phyloP scores from a whole-genome alignment of 2,113 vertebrate species.

The Harpagus bidentatus region DNA sequence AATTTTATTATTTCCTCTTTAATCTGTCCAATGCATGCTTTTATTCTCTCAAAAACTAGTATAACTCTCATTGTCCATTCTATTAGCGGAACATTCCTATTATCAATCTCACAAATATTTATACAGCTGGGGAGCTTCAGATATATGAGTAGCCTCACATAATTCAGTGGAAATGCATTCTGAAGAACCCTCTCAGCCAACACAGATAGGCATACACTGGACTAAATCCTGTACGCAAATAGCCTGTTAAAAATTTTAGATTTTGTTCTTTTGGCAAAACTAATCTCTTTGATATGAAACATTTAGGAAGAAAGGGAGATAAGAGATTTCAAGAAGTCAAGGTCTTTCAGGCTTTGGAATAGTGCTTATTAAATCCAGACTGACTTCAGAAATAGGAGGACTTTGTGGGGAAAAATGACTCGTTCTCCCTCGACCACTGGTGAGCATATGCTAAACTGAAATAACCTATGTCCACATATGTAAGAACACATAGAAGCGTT shows the following conservation, averaged over 20 bases:
- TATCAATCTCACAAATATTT: conserved; percentile 43
- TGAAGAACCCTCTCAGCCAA: not conserved
- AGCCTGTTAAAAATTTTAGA: not conserved
- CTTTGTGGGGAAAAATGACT: not conserved
- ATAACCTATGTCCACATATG: not conserved
- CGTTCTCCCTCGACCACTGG: not conserved
- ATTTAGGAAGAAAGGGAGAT: not conserved
- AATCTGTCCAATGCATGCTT: not conserved
- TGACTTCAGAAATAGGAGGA: not conserved
- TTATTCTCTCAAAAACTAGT: not conserved
- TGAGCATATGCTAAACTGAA: not conserved
- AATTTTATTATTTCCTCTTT: not conserved
- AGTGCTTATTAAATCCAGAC: not conserved
- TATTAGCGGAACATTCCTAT: not conserved
- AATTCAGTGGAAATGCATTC: not conserved
- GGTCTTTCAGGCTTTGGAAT: not conserved
- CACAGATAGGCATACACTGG: not conserved
- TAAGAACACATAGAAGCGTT: not conserved
- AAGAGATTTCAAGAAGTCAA: not conserved
- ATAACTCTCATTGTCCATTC: not conserved
- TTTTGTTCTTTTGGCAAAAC: not conserved
- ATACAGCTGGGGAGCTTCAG: conserved; percentile 26
- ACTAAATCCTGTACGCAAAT: not conserved
- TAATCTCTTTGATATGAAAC: not conserved
- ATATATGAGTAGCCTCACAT: not conserved